Conservation (phyloP, 2,888 invertebrate genomes). For the Lamproptera curius region DNA sequence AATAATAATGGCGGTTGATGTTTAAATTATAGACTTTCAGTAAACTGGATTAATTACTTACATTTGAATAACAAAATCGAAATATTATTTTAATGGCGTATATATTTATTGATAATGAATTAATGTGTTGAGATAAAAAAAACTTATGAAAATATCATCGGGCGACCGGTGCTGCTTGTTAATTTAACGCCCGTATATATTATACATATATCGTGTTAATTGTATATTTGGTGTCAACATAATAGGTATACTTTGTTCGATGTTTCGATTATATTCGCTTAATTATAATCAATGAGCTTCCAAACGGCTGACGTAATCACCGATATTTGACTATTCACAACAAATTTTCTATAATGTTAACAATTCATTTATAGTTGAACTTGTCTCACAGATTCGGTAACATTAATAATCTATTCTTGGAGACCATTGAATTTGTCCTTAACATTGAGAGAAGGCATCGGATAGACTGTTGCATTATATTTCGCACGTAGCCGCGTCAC, state of each 20-base stretch:
- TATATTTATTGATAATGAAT: slow-evolving; percentile 31
- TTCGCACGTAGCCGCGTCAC: slow-evolving; percentile 35
- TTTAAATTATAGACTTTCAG: slow-evolving; percentile 62
- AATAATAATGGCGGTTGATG: slow-evolving; percentile 59
- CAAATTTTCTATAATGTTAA: no score
- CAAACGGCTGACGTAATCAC: no score
- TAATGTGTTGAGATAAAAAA: slow-evolving; percentile 4
- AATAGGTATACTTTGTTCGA: no score
- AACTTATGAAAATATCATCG: slow-evolving; percentile 4
- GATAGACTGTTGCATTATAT: slow-evolving; percentile 46
- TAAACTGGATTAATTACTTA: slow-evolving; percentile 59
- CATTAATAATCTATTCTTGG: neutral
- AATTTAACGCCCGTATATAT: neutral
- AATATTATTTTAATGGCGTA: slow-evolving; percentile 47
- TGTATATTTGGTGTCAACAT: no score
- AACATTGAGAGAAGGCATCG: slow-evolving; percentile 25
- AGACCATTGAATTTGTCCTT: neutral
- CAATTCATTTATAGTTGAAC: neutral
- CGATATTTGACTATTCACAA: no score
- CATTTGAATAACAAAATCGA: slow-evolving; percentile 44
- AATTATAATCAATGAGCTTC: no score
- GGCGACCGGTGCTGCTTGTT: neutral
- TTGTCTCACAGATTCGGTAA: neutral
- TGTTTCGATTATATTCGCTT: no score
- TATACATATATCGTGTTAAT: no score